Conservation (phyloP, 2,888 invertebrate genomes). For the Rhamnusium bicolor region DNA sequence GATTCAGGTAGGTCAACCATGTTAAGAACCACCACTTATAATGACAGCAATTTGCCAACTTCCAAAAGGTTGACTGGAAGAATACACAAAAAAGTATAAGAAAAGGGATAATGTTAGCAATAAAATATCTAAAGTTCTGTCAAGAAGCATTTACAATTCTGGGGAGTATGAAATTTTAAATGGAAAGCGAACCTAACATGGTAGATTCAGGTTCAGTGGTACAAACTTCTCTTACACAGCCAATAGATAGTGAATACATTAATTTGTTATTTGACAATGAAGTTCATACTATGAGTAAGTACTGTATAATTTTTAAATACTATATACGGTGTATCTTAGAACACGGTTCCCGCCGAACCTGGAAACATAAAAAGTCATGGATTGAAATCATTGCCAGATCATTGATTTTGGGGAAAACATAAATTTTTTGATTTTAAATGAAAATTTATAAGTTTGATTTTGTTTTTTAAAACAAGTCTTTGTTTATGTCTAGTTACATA, state of each 20-base stretch:
- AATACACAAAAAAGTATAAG: constrained; percentile 22
- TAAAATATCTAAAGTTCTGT: constrained; percentile 24
- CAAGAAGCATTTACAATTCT: constrained; percentile 23
- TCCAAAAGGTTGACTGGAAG: constrained; percentile 15
- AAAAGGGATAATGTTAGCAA: background rate
- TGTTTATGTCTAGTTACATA: too few species aligned
- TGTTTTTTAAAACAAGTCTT: too few species aligned
- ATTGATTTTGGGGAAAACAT: too few species aligned
- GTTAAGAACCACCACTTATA: background rate
- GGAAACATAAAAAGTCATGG: too few species aligned
- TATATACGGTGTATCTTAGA: too few species aligned
- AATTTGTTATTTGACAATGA: background rate
- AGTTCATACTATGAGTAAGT: constrained; percentile 19
- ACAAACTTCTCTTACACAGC: background rate
- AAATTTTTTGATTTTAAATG: too few species aligned
- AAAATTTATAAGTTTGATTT: too few species aligned
- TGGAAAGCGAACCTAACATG: background rate
- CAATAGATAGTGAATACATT: background rate
- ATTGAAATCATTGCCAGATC: too few species aligned
- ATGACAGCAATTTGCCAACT: background rate
- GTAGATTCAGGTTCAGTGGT: background rate
- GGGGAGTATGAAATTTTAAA: constrained; percentile 5
- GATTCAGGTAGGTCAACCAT: constrained; percentile 26
- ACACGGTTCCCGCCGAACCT: too few species aligned
- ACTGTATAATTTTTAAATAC: background rate